Base-by-base conservation (phyloP, 2,113 vertebrate genomes). In the Lamprotornis superbus region DNA sequence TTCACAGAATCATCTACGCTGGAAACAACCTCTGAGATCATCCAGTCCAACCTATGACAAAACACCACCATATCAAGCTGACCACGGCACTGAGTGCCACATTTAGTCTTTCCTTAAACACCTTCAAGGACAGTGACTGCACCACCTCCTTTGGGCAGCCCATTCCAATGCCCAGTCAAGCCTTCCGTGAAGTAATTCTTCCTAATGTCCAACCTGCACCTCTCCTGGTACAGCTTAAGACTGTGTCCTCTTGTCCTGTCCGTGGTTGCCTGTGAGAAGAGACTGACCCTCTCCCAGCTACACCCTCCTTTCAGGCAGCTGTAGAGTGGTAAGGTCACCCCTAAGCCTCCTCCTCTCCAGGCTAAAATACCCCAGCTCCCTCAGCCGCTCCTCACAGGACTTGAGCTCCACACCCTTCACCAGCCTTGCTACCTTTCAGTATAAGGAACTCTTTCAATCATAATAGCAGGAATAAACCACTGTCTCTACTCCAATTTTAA, bases 281-380 rank as follows among this genome's bases (percentile, higher is more conserved):
- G 21, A 83, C 12, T 0, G 0, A 60, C 8, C 44, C 16, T 46
- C 46, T 46, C 9, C 11, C 30, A 13, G 13, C n/a, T 40, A 20
- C 30, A 55, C 2, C 2, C n/a, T 63, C 11, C 9, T 63, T 14
- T 25, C n/a, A 63, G 74, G 40, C 13, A 40, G 16, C 11, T 2
- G 1, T 14, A 55, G n/a, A n/a, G 8, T 12, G 8, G 14, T 20
- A n/a, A 39, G 6, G 15, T 46, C 39, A 12, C 10, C 7, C 15
- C 5, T n/a, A 5, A 40, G 11, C 13, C 21, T 42, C 9, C 27
- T 46, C 4, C 15, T 31, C 37, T 33, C 27, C 11, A 11, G 4
- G 47, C 35, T 37, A 17, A 61, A 53, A 33, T 44, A 14, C 9
- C 3, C 12, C 44, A 69, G 14, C 9, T 22, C 5, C 31, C 14